Evolutionary conservation across 2,113 vertebrate genomes (phyloP).

Genomic region (Oxyura jamaicensis): DNA sequence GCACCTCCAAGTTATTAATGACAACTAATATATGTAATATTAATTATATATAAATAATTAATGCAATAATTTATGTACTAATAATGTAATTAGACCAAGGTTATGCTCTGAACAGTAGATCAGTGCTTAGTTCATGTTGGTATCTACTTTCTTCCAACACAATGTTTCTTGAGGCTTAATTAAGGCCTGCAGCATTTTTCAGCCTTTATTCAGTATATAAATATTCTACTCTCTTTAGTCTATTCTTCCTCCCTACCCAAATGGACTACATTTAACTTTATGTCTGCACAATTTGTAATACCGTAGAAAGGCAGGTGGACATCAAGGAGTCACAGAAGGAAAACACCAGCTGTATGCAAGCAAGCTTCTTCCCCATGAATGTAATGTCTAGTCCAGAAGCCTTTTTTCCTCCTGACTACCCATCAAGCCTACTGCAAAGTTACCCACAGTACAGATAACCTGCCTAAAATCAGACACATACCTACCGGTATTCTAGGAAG

Average conservation of each 20-base stretch:
- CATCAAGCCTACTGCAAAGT: background rate
- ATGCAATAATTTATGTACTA: slow-evolving; percentile 60
- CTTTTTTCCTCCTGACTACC: background rate
- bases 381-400: accelerated
- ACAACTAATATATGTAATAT: slow-evolving; percentile 29
- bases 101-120: slow-evolving; percentile 52
- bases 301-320: background rate
- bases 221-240: background rate
- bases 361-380: background rate
- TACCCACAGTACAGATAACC: background rate
- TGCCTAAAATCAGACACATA: background rate
- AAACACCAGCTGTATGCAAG: accelerated
- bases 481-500: accelerated
- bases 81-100: slow-evolving; percentile 64
- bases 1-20: slow-evolving; percentile 47
- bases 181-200: slow-evolving; percentile 15
- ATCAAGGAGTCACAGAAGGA: background rate
- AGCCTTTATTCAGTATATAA: background rate
- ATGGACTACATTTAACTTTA: background rate
- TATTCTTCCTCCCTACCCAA: background rate
- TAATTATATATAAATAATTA: slow-evolving; percentile 64
- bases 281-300: background rate
- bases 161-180: slow-evolving; percentile 56
- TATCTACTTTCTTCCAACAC: slow-evolving; percentile 12
- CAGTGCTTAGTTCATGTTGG: background rate